Percentiles rank a stretch among this genome's conserved stretches.
These are phyloP conservation scores for Tipula unca DNA, from an alignment of 2,888 invertebrate genomes.

Conservation along the genomic window DNA sequence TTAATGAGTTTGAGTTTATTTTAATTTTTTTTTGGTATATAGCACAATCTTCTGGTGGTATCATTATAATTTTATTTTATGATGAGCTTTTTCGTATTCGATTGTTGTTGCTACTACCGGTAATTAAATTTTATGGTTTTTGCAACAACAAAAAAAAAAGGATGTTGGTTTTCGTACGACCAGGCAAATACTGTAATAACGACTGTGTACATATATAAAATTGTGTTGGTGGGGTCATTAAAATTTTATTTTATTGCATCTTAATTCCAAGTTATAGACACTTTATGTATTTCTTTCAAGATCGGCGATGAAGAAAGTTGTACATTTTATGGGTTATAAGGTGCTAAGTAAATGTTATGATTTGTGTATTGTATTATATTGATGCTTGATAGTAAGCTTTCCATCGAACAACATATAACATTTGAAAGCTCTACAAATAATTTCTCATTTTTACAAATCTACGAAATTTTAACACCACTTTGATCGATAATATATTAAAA, in stretches of 20 bases:
- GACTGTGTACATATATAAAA: no score
- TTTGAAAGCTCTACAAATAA: no score
- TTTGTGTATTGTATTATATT: no score
- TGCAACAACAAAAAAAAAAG: neutral
- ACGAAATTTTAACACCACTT: no score
- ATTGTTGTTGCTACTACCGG: neutral
- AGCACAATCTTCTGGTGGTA: neutral
- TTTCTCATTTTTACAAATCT: no score
- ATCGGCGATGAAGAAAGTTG: neutral
- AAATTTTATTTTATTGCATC: conserved; percentile 14
- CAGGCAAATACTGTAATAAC: neutral
- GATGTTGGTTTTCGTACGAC: neutral
- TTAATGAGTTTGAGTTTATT: neutral
- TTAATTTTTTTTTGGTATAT: neutral
- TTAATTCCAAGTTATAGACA: neutral
- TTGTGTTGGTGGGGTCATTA: neutral
- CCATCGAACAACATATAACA: no score
- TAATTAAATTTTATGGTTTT: neutral
- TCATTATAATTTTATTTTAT: neutral
- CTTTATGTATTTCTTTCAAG: neutral
- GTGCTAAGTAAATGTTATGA: neutral
- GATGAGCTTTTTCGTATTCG: neutral
- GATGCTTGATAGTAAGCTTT: no score
- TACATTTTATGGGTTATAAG: neutral
- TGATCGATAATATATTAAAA: no score